These are phyloP conservation scores for Conger conger DNA, from an alignment of 2,113 vertebrate species.

Conservation along the genomic window DNA sequence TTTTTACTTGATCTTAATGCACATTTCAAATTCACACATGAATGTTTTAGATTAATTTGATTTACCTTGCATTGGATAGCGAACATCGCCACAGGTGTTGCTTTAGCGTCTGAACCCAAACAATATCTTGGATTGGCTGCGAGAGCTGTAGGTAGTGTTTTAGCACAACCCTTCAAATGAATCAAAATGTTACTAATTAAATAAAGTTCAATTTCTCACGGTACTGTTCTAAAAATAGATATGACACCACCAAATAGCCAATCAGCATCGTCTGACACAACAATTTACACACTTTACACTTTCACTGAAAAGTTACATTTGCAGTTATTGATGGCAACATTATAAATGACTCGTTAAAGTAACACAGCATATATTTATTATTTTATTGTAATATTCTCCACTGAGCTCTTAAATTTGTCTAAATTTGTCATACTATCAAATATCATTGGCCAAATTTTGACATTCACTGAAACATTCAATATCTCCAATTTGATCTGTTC, in stretches of 20 bases:
- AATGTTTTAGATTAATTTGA: constrained; percentile 17
- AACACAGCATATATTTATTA: background rate
- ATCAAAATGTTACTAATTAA: constrained; percentile 74
- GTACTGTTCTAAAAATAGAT: constrained; percentile 13
- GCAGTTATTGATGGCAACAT: background rate
- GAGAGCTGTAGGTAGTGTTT: constrained; percentile 82
- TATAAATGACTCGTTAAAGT: background rate
- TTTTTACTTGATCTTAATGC: background rate
- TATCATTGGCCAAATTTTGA: background rate
- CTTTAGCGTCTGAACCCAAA: constrained; percentile 80
- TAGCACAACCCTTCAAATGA: constrained; percentile 77
- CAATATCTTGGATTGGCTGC: constrained; percentile 78
- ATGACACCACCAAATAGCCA: constrained; percentile 20
- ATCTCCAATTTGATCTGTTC: background rate
- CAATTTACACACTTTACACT: constrained; percentile 3
- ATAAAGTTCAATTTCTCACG: constrained; percentile 45
- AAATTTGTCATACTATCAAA: background rate
- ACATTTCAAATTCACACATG: background rate
- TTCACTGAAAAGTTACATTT: background rate
- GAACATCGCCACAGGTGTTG: constrained; percentile 80
- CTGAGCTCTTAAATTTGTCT: background rate
- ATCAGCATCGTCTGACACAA: background rate
- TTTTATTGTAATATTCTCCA: background rate
- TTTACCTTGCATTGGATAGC: constrained; percentile 75
- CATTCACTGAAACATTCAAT: background rate